These are phyloP conservation scores for Hypomecis atomaria DNA, from an alignment of 2,888 invertebrate species.

Conservation along the genomic window DNA sequence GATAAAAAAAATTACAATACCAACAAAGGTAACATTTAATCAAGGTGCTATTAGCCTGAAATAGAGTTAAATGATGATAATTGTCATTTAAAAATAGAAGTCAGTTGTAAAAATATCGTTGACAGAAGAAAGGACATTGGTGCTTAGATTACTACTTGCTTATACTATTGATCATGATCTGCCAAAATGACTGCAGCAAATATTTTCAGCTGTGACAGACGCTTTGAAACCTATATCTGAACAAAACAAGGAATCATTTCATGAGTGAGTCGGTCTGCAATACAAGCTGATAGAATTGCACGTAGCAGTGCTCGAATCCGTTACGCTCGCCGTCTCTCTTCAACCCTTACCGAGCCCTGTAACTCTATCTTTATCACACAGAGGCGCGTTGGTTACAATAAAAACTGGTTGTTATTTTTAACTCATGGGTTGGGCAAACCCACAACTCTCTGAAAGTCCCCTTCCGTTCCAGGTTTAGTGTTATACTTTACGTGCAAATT, in stretches of 20 bases:
- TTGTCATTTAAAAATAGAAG: no score
- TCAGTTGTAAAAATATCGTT: no score
- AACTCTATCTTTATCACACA: constrained; percentile 73
- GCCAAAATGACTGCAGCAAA: neutral
- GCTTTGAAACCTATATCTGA: constrained; percentile 10
- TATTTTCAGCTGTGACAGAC: constrained; percentile 22
- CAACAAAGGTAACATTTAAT: no score
- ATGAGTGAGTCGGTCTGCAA: constrained; percentile 48
- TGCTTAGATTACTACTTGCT: no score
- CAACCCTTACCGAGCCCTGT: constrained; percentile 64
- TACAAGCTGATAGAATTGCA: constrained; percentile 73
- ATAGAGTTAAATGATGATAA: no score
- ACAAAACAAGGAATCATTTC: constrained; percentile 36
- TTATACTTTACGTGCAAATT: neutral
- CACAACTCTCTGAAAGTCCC: constrained; percentile 72
- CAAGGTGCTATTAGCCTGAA: no score
- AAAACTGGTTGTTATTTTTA: constrained; percentile 84
- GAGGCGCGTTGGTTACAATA: constrained; percentile 75
- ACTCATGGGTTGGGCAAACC: constrained; percentile 75
- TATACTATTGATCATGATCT: neutral
- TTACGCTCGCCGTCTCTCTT: constrained; percentile 74
- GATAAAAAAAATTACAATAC: no score
- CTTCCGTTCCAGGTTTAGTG: constrained; percentile 73
- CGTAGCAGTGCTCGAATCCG: constrained; percentile 75
- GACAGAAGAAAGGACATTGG: no score